Evolutionary conservation across 2,888 invertebrate species (phyloP).

Genomic region (Galerucella nymphaeae): DNA sequence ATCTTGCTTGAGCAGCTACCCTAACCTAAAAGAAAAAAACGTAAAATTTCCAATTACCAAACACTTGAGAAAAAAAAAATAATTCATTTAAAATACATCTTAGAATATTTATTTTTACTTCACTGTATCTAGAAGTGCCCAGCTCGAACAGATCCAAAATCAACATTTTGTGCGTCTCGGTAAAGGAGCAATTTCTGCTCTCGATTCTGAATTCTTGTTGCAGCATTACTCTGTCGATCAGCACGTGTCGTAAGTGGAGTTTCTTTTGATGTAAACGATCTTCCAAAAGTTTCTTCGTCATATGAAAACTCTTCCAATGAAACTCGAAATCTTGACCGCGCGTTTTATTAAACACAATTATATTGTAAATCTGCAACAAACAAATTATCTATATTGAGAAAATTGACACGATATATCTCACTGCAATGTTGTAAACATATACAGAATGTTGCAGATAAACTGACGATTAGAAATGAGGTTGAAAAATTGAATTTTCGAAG

Average conservation of each 20-base stretch:
- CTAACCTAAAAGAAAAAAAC: constrained; percentile 68
- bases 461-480: too few species aligned
- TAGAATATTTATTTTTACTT: constrained; percentile 63
- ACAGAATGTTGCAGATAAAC: too few species aligned
- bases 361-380: constrained; percentile 74
- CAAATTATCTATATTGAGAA: neutral
- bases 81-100: neutral
- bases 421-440: too few species aligned
- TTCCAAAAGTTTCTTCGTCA: constrained; percentile 72
- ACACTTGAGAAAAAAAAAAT: neutral
- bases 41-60: neutral
- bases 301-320: constrained; percentile 74
- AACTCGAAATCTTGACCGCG: constrained; percentile 70
- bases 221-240: constrained; percentile 74
- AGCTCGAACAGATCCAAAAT: constrained; percentile 73
- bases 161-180: constrained; percentile 71
- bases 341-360: constrained; percentile 69
- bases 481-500: too few species aligned
- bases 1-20: constrained; percentile 73
- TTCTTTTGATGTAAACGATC: constrained; percentile 73
- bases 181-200: constrained; percentile 66
- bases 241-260: constrained; percentile 71
- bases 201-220: constrained; percentile 72
- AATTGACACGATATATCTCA: too few species aligned
- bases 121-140: constrained; percentile 75